Percentiles rank a stretch among this genome's conserved stretches.
These are phyloP conservation scores for Taenioides sp. DNA, from an alignment of 2,797 vertebrate species.

Conservation along the genomic window DNA sequence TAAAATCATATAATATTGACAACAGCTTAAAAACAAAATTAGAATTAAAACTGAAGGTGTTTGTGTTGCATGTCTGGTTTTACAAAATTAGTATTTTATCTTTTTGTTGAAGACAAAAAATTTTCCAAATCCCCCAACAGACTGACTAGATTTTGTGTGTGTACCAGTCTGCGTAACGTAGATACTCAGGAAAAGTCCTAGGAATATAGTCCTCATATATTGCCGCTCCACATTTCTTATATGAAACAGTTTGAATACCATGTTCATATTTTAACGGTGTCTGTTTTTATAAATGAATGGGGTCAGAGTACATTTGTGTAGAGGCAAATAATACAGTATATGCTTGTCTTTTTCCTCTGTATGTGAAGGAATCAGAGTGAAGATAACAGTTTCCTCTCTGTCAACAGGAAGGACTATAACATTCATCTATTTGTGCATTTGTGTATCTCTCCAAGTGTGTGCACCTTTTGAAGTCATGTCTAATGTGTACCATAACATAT, in stretches of 20 bases:
- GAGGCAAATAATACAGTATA: constrained; percentile 25
- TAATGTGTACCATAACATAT: constrained; percentile 15
- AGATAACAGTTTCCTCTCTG: constrained; percentile 64
- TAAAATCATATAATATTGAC: neutral
- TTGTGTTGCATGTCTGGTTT: too few species aligned
- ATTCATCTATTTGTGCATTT: constrained; percentile 7
- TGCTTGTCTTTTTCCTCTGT: constrained; percentile 46
- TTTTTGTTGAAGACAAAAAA: too few species aligned
- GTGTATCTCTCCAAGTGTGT: constrained; percentile 3
- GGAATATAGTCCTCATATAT: neutral
- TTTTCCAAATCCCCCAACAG: neutral
- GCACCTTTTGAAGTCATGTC: constrained; percentile 10
- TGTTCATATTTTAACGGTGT: neutral
- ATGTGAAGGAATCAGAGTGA: constrained; percentile 70
- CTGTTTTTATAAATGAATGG: constrained; percentile 22
- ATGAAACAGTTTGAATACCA: neutral
- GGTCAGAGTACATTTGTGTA: constrained; percentile 28
- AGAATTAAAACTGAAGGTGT: neutral
- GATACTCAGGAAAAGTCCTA: neutral
- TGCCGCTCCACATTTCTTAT: neutral
- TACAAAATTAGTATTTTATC: too few species aligned
- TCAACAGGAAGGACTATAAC: constrained; percentile 64
- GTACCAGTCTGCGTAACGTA: neutral
- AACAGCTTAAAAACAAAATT: neutral
- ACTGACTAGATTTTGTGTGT: neutral